Conservation (phyloP, 2,888 invertebrate genomes). For the Morinoia aosen region DNA sequence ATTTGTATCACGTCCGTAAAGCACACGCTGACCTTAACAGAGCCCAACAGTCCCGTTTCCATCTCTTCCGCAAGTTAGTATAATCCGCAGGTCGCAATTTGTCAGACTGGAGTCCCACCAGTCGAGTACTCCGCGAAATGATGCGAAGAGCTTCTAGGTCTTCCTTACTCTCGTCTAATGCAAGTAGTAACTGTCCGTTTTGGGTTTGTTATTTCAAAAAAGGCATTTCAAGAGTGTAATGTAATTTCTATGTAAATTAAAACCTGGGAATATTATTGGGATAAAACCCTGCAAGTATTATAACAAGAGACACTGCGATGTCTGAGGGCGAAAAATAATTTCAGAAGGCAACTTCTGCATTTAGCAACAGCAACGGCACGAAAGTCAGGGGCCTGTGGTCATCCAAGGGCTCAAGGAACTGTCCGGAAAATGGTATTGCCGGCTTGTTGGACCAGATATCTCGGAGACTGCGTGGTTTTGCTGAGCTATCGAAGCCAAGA, state of each 20-base stretch:
- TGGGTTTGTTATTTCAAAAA: neutral
- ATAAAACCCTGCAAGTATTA: neutral
- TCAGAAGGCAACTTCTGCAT: neutral
- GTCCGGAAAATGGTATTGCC: constrained; percentile 53
- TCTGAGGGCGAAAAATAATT: neutral
- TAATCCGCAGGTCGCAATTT: constrained; percentile 46
- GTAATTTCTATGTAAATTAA: neutral
- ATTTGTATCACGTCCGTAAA: neutral
- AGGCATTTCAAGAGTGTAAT: neutral
- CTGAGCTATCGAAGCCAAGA: constrained; percentile 47
- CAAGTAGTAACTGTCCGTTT: neutral
- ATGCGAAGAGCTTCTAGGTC: neutral
- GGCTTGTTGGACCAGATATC: constrained; percentile 49
- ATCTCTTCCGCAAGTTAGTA: constrained; percentile 42
- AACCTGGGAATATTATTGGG: no score
- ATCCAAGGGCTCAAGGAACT: constrained; percentile 44
- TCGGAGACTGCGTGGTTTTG: constrained; percentile 36
- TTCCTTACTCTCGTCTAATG: constrained; percentile 18
- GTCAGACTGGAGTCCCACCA: constrained; percentile 23
- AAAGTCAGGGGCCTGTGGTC: constrained; percentile 24
- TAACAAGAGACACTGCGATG: neutral
- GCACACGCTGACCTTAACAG: neutral
- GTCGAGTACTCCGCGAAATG: constrained; percentile 5
- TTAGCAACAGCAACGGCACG: neutral
- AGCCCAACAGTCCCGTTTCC: constrained; percentile 6